These are phyloP conservation scores for Crambe crambe DNA, from an alignment of 37 sponge, comb jelly and placozoan species.

Conservation along the genomic window DNA sequence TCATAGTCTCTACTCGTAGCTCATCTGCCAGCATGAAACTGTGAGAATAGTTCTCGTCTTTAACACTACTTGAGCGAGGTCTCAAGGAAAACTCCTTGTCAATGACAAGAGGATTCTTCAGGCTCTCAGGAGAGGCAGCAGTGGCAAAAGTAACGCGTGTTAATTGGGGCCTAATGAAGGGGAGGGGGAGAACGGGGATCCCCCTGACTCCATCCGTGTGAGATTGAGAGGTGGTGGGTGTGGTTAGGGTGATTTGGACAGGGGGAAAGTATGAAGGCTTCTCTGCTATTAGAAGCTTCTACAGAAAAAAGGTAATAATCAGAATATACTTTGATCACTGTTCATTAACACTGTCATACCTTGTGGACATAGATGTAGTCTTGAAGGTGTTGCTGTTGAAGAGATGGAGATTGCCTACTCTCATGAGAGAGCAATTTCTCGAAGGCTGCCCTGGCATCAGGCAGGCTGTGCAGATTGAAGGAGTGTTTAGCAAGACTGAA, in stretches of 20 bases:
- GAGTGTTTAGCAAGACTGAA: constrained; percentile 54
- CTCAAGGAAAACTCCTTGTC: neutral
- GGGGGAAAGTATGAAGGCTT: neutral
- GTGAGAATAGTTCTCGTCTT: neutral
- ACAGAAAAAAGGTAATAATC: neutral
- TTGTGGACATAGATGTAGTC: constrained; percentile 68
- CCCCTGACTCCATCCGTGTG: neutral
- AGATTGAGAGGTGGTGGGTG: constrained; percentile 17
- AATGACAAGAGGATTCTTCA: neutral
- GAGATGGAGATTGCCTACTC: constrained; percentile 31
- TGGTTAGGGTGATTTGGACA: constrained; percentile 11
- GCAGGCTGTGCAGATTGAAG: constrained; percentile 34
- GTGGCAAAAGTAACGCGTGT: constrained; percentile 42
- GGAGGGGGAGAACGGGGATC: constrained; percentile 52
- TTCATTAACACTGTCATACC: constrained; percentile 37
- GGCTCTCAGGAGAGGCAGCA: neutral
- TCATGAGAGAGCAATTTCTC: constrained; percentile 56
- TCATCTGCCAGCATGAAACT: neutral
- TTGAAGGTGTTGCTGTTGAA: constrained; percentile 57
- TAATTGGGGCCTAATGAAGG: constrained; percentile 26
- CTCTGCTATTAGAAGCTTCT: constrained; percentile 25
- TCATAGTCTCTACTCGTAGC: neutral
- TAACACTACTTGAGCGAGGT: constrained; percentile 1
- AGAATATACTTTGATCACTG: no score
- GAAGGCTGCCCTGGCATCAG: constrained; percentile 43